Percentiles rank a stretch among this genome's conserved stretches.
Evolutionary conservation across 2,113 vertebrate species (phyloP).

Genomic region (Tyto alba): DNA sequence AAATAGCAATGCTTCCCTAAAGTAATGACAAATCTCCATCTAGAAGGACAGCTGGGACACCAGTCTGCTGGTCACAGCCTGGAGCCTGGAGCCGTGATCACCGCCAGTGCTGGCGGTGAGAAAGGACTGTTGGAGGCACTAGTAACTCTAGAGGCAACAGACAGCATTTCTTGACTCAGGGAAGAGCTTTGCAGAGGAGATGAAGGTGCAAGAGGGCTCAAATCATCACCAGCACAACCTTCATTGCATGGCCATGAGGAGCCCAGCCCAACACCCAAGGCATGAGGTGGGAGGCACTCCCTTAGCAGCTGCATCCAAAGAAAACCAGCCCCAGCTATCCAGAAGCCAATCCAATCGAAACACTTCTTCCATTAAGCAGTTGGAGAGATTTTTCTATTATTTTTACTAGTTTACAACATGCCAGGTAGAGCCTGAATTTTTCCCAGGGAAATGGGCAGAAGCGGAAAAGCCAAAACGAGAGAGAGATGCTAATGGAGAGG

Average conservation of each 20-base stretch:
- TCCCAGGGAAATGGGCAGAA: not conserved
- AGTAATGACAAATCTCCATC: not conserved
- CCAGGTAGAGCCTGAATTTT: not conserved
- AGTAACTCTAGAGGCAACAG: not conserved
- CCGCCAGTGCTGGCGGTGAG: rapidly evolving
- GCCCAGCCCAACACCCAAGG: not conserved
- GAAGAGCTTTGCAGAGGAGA: not conserved
- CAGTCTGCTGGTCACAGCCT: not conserved
- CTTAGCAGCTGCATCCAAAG: not conserved
- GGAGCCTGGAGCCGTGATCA: not conserved
- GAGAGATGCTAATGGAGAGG: not conserved
- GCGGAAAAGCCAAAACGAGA: not conserved
- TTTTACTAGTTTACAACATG: not conserved
- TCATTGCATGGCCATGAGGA: rapidly evolving
- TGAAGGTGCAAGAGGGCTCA: not conserved
- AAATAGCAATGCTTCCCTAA: not conserved
- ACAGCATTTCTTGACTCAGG: not conserved
- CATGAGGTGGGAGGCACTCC: not conserved
- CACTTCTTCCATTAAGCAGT: not conserved
- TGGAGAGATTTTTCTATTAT: not conserved
- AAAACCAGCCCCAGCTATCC: not conserved
- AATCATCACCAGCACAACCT: not conserved
- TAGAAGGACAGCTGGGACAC: not conserved
- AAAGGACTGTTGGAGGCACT: not conserved
- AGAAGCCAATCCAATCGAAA: not conserved